Percentiles rank a stretch among this genome's conserved stretches.
phyloP scores from a whole-genome alignment of 2,797 vertebrate species.

The Monodelphis domestica region DNA sequence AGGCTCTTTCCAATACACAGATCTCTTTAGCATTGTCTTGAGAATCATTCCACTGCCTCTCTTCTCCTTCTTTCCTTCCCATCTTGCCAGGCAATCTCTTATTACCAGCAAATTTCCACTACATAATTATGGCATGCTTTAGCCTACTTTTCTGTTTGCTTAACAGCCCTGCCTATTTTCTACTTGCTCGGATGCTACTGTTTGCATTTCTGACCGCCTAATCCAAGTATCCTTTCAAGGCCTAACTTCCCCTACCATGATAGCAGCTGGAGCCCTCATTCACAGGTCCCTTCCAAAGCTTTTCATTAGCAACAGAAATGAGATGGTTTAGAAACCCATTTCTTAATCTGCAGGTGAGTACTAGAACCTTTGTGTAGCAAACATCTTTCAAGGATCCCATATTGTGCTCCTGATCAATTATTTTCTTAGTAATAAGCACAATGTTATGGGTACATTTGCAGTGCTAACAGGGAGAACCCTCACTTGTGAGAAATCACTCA shows the following conservation, averaged over 20 bases:
- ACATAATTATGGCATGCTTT: constrained; percentile 84
- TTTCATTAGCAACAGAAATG: constrained; percentile 85
- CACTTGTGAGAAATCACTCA: constrained; percentile 46
- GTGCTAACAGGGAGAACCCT: constrained; percentile 69
- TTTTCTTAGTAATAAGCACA: constrained; percentile 76
- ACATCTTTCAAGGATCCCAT: constrained; percentile 74
- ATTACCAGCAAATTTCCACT: constrained; percentile 84
- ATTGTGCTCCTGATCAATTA: constrained; percentile 74
- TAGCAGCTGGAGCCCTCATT: constrained; percentile 83
- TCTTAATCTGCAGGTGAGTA: constrained; percentile 85
- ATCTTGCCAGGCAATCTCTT: constrained; percentile 70
- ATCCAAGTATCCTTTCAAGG: constrained; percentile 86
- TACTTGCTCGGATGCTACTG: constrained; percentile 85
- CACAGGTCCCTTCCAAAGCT: constrained; percentile 83
- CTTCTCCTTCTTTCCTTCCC: constrained; percentile 56
- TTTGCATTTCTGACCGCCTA: constrained; percentile 85
- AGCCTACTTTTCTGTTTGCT: constrained; percentile 86
- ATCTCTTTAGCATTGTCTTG: constrained; percentile 79
- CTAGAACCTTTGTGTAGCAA: constrained; percentile 77
- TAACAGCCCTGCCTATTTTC: constrained; percentile 86
- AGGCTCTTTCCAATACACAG: constrained; percentile 63
- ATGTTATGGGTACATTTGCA: constrained; percentile 76
- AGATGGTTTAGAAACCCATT: constrained; percentile 81
- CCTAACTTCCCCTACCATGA: constrained; percentile 82
- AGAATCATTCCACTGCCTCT: constrained; percentile 78